A percentile compares a stretch with the other conserved stretches of the same genome.
Conservation (phyloP, 1,140 invertebrate species). For the Protaetia brevitarsis region DNA sequence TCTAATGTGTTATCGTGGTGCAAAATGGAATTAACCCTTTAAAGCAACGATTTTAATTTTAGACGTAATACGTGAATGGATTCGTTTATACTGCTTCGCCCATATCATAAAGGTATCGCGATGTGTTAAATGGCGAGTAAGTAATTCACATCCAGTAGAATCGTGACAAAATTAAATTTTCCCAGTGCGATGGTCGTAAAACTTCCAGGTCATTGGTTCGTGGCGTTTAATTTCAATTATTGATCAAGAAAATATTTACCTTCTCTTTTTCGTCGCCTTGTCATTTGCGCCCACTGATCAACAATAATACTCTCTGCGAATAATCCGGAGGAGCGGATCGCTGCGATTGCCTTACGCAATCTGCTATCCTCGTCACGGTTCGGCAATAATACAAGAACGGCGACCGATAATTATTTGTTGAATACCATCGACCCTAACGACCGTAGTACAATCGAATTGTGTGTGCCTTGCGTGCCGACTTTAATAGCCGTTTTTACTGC, state of each 20-base stretch:
- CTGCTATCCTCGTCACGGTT: background rate
- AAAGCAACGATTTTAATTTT: too few species aligned
- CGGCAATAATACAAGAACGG: background rate
- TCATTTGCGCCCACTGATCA: background rate
- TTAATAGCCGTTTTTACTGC: conserved; percentile 3
- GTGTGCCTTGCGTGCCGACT: background rate
- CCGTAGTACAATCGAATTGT: background rate
- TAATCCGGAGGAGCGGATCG: background rate
- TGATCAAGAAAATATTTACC: background rate
- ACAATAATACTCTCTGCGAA: background rate
- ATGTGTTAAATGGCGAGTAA: too few species aligned
- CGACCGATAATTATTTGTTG: background rate
- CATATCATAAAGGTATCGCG: too few species aligned
- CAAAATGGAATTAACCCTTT: too few species aligned
- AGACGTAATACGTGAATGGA: too few species aligned
- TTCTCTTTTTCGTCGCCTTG: background rate
- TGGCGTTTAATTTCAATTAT: background rate
- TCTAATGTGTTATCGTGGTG: too few species aligned
- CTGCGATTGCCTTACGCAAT: background rate
- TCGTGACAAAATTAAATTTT: too few species aligned
- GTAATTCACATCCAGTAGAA: too few species aligned
- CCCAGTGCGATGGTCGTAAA: too few species aligned
- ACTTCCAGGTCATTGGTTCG: background rate
- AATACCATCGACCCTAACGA: background rate
- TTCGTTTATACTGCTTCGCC: too few species aligned